phyloP scores from a whole-genome alignment of 2,797 vertebrate species.

The Sebastes cheni region DNA sequence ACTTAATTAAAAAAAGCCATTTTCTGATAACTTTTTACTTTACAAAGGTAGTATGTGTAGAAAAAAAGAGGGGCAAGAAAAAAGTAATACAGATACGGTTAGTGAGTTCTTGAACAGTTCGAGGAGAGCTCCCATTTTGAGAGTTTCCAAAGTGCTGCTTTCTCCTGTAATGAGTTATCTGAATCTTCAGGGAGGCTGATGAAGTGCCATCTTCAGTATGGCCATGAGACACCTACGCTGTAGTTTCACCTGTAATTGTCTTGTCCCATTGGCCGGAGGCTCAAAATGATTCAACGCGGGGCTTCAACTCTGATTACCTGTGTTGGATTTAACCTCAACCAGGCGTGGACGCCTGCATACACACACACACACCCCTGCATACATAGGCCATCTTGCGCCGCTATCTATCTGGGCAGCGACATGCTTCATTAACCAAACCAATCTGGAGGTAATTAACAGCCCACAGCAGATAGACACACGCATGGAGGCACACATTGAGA shows the following conservation, averaged over 20 bases:
- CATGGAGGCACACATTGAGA: slow-evolving; percentile 31
- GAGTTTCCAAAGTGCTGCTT: slow-evolving; percentile 11
- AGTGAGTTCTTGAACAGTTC: slow-evolving; percentile 13
- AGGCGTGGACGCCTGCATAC: slow-evolving; percentile 19
- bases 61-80: not conserved
- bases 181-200: slow-evolving; percentile 43
- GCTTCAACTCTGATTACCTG: slow-evolving; percentile 76
- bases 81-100: not conserved
- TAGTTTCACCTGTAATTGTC: slow-evolving; percentile 70
- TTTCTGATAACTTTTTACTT: slow-evolving; percentile 62
- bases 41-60: slow-evolving; percentile 12
- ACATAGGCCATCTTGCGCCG: slow-evolving; percentile 39
- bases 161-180: slow-evolving; percentile 23
- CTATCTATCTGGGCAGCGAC: slow-evolving; percentile 64
- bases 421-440: slow-evolving; percentile 85
- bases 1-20: slow-evolving; percentile 60
- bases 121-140: not conserved
- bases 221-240: slow-evolving; percentile 44
- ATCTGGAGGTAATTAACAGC: slow-evolving; percentile 83
- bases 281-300: slow-evolving; percentile 63
- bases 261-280: slow-evolving; percentile 48
- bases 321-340: slow-evolving; percentile 61
- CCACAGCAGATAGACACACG: slow-evolving; percentile 57
- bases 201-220: slow-evolving; percentile 39
- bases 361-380: slow-evolving; percentile 6